Evolutionary conservation across 2,113 vertebrate genomes (phyloP).

Genomic region (Bubo blakistoni): DNA sequence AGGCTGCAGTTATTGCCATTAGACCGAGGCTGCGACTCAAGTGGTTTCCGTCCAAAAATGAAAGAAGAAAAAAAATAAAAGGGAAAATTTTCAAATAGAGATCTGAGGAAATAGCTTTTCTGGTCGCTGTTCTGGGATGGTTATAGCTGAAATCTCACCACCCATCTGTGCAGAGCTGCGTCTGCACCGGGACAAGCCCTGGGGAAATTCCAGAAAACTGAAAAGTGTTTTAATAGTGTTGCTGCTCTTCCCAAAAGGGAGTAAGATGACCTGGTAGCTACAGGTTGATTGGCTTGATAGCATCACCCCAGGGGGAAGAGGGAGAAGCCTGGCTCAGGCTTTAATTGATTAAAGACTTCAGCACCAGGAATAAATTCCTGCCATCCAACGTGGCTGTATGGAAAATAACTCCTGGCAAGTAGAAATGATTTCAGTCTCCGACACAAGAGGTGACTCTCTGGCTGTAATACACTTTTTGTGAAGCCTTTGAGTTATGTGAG

Average conservation of each 20-base stretch:
- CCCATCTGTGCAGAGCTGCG: neutral
- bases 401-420: slow-evolving; percentile 46
- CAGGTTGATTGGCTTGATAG: slow-evolving; percentile 49
- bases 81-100: neutral
- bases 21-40: neutral
- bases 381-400: neutral
- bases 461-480: neutral
- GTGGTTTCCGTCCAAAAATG: slow-evolving; percentile 6
- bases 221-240: slow-evolving; percentile 8
- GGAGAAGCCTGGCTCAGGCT: neutral
- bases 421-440: neutral
- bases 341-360: slow-evolving; percentile 46
- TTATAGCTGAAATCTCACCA: neutral
- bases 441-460: neutral
- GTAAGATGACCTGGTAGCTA: slow-evolving; percentile 34
- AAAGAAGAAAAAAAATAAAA: neutral
- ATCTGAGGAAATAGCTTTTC: neutral
- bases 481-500: neutral
- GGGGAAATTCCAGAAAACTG: slow-evolving; percentile 21
- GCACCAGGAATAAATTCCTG: slow-evolving; percentile 18
- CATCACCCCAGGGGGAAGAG: neutral
- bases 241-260: slow-evolving; percentile 12
- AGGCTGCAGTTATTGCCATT: neutral
- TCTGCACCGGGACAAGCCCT: rapidly evolving
- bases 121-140: neutral